Base-by-base conservation (phyloP, 2,888 invertebrate genomes). In the Chorisops tibialis region DNA sequence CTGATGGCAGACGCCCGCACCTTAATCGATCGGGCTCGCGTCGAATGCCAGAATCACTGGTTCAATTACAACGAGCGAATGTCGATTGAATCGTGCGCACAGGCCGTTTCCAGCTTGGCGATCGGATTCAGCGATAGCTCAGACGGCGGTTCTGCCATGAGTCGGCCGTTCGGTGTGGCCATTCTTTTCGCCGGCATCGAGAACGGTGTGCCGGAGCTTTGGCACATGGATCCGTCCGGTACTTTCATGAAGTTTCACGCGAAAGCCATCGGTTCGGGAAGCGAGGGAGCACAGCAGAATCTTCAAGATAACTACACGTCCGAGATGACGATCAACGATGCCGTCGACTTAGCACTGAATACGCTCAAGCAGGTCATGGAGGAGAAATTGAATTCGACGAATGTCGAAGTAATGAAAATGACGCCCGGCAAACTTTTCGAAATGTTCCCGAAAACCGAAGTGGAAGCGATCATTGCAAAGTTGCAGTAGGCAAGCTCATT, bases 331-430 rank as follows among this genome's bases (percentile, higher is more conserved):
- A 78, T 99, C 54, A 87, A 88, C 67, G 97, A 98, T 80, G 98
- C 97, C 0, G 89, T 93, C 65, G 93, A 93, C 73, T 81, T 92
- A 12, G 90, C 96, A 0, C 81, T 99, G 59, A 93, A 91, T 11
- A 98, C 98, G 70, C 81, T 99, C 19, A 99, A 99, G 77, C 98
- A 99, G 80, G 98, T 99, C 0, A 99, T 99, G 99, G 99, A 99
- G 76, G 99, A 99, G 77, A 99, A 98, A 78, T 80, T 99, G 2
- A 97, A 91, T 65, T 91, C 95, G 64, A 93, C 90, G 61, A 99
- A 99, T 79, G 96, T 99, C 59, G 99, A 99, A 81, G 93, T 97
- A 67, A 94, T 95, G 77, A 93, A 93, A 37, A 93, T 97, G 83
- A 96, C 94, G 0, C 89, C 90, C 0, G 82, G 81, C 21, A 85